Evolutionary conservation across 2,888 invertebrate species (phyloP), one percentile per base, ranked within the genome.

Genomic region (Euspilapteryx auroguttella): DNA sequence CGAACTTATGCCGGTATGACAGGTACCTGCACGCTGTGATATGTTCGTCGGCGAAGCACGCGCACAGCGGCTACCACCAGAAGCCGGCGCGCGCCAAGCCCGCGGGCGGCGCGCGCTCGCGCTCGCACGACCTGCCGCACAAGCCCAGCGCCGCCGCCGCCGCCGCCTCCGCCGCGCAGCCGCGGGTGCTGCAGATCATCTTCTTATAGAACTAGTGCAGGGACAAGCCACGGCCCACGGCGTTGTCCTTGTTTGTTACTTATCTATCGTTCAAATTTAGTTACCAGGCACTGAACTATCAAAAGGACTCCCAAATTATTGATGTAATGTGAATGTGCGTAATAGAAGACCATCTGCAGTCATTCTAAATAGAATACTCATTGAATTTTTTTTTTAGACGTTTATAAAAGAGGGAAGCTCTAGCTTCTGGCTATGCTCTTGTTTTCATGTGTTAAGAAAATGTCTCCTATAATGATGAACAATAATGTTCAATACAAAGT

Each of bases 1-100:
- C 80, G 5, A 56, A 80, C 43, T 41, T 79, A 38, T 73, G 73
- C 35, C 43, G 73, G 32, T 82, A 82, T 45, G 82, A 82, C 45
- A 73, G 82, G 32, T 82, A 82, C 48, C 51, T 82, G 31, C 82
- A 82, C 46, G 82, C 82, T 24, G 81, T 81, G 25, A 81, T 82
- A 36, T 82, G 82, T 43, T 75, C 79, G 12, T 75, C 77, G 2
- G 63, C 77, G 5, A 52, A 63, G 9, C 76, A 77, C 36, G 73
- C 73, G 2, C 56, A 75, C 34, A 62, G 69, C 1, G 76, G 76
- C 21, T 68, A 59, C 39, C 77, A 77, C 40, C 68, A 69, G 37
- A 64, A 68, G 39, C 68, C 64, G 24, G 38, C 44, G n/a, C n/a
- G 26, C 59, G 48, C n/a, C n/a, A 26, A 36, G 49, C 6, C 45